phyloP scores from a whole-genome alignment of 2,113 vertebrate species.

The Brachyhypopomus gauderio region DNA sequence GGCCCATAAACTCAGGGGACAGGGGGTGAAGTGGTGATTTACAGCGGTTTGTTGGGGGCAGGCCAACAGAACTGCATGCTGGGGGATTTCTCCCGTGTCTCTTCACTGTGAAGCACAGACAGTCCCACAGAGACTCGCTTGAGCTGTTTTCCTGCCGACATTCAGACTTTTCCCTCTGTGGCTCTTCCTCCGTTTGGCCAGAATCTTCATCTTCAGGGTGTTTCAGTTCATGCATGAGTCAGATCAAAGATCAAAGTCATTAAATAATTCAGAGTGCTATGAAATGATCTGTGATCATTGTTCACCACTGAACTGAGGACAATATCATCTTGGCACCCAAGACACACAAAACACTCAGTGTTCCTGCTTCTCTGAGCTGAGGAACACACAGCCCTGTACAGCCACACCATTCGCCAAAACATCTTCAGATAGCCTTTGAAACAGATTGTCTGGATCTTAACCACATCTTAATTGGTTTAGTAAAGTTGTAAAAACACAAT shows the following conservation, averaged over 20 bases:
- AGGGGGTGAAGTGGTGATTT: constrained; percentile 30
- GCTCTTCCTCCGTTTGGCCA: not conserved
- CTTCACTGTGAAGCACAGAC: constrained; percentile 3
- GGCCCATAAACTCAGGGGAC: constrained; percentile 32
- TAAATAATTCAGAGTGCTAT: not conserved
- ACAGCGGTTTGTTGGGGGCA: constrained; percentile 7
- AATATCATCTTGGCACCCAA: no score
- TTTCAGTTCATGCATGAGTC: not conserved
- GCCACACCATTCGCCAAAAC: constrained; percentile 48
- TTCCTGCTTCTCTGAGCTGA: not conserved
- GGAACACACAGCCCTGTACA: constrained; percentile 42
- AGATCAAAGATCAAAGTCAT: not conserved
- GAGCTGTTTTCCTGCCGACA: constrained; percentile 16
- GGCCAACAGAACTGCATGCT: constrained; percentile 13
- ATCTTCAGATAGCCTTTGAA: constrained; percentile 63
- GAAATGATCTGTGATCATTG: constrained; percentile 54
- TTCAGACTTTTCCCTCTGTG: constrained; percentile 5
- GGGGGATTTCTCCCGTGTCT: not conserved
- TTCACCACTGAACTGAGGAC: constrained; percentile 54
- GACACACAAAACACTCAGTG: constrained; percentile 8
- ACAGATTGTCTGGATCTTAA: constrained; percentile 62
- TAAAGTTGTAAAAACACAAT: constrained; percentile 72
- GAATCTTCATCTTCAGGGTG: not conserved
- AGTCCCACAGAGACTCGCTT: no score
- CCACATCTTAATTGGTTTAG: constrained; percentile 60